Evolutionary conservation across 2,113 vertebrate genomes (phyloP).

Genomic region (Centrocercus urophasianus): DNA sequence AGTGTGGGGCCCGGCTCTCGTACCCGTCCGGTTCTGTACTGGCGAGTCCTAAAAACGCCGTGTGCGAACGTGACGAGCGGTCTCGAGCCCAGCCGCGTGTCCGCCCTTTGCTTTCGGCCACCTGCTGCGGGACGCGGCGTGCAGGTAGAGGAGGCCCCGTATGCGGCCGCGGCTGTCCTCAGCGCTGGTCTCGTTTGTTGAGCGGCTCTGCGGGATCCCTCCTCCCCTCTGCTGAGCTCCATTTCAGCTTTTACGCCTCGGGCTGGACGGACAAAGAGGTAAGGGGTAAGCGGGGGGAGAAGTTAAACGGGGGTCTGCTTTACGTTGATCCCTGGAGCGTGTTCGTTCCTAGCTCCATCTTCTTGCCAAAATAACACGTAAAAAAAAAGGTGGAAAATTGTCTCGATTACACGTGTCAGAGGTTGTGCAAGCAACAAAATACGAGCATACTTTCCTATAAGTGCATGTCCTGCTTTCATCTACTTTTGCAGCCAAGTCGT

Average conservation of each 20-base stretch:
- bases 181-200: background rate
- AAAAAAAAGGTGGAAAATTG: background rate
- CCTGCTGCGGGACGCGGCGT: background rate
- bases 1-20: background rate
- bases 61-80: background rate
- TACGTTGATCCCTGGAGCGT: background rate
- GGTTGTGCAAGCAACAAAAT: background rate
- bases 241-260: background rate
- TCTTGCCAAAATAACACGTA: background rate
- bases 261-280: background rate
- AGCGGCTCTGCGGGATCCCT: background rate
- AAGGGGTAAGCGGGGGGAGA: background rate
- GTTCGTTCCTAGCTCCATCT: background rate
- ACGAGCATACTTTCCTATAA: background rate
- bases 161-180: fast-evolving
- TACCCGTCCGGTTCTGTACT: background rate
- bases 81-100: too few relatives aligned
- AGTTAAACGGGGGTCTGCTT: background rate
- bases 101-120: too few relatives aligned
- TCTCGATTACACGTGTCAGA: background rate
- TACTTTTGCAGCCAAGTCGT: background rate
- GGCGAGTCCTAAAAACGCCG: fast-evolving
- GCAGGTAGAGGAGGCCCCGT: background rate
- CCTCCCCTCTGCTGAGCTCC: background rate
- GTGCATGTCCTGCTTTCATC: background rate